These are phyloP conservation scores for Sinhomidia bicolor DNA, from an alignment of 2,888 invertebrate species.

Conservation along the genomic window DNA sequence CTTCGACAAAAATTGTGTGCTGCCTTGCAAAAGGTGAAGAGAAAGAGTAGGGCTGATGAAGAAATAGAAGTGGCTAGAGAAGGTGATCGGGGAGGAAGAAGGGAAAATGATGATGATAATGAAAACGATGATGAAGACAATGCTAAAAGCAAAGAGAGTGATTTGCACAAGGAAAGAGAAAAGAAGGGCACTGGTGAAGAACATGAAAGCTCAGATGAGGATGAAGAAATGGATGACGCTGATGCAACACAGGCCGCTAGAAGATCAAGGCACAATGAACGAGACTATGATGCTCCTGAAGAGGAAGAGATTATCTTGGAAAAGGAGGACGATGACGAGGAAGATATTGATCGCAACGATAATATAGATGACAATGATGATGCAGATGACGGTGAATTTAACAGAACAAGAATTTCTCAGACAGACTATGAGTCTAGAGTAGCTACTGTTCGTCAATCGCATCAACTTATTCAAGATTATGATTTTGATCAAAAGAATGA, in stretches of 20 bases:
- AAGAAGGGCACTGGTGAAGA: conserved; percentile 81
- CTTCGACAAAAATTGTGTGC: conserved; percentile 86
- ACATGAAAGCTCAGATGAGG: conserved; percentile 87
- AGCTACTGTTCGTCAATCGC: conserved; percentile 82
- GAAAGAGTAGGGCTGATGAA: conserved; percentile 84
- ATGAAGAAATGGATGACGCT: conserved; percentile 82
- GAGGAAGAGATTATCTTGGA: conserved; percentile 84
- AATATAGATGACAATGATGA: conserved; percentile 81
- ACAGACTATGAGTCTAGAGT: conserved; percentile 70
- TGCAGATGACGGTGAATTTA: conserved; percentile 81
- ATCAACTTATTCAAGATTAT: conserved; percentile 85
- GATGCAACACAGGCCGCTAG: conserved; percentile 83
- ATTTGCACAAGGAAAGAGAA: conserved; percentile 72
- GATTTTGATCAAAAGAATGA: conserved; percentile 89
- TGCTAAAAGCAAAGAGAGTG: conserved; percentile 38
- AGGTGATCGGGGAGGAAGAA: conserved; percentile 1
- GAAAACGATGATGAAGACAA: conserved; percentile 79
- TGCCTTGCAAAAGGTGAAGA: conserved; percentile 85
- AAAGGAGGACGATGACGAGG: conserved; percentile 80
- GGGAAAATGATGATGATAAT: conserved; percentile 72
- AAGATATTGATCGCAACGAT: conserved; percentile 81
- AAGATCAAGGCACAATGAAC: conserved; percentile 83
- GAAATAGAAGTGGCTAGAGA: conserved; percentile 80
- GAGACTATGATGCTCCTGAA: conserved; percentile 87
- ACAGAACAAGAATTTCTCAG: conserved; percentile 60